Base-by-base conservation (phyloP, 2,888 invertebrate species). In the Melolontha melolontha region DNA sequence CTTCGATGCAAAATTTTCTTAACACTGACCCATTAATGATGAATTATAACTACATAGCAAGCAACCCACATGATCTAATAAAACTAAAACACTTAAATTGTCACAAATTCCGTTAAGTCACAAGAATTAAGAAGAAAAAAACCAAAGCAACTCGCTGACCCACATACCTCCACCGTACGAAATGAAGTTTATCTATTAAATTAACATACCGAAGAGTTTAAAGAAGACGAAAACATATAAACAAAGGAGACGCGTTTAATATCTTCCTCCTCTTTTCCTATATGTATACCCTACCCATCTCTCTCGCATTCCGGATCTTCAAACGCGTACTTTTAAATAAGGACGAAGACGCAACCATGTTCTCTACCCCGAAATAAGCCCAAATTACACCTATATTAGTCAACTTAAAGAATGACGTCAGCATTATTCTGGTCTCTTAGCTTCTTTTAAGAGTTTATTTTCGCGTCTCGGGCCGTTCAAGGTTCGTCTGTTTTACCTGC, bases 401-500 rank as follows among this genome's bases (percentile, higher is more conserved):
- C 50, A 63, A 16, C 52, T 8, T 14, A 17, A 51, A 29, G 51
- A 22, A 29, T 51, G 52, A 64, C 51, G 51, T 64, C 64, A 64
- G 2, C 51, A 16, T 41, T 27, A 27, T 12, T 27, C 51, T n/a
- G 22, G n/a, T 8, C 12, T 51, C 64, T 41, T 50, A 39, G 27
- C 22, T 27, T 17, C 41, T 41, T 14, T 52, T n/a, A 14, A 12
- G 22, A 14, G 11, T 6, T 29, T 14, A 17, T 64, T 54, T 27
- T 29, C 41, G 29, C 44, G 2, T 11, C 50, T 22, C 50, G 22
- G 11, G 14, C 41, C 17, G 29, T 42, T 67, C 51, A 49, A 50
- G 70, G 68, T 71, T 72, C 57, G 54, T 55, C 27, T 59, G 40
- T 34, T 67, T 12, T 52, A 64, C 67, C 59, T 55, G 70, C 67